phyloP scores from a whole-genome alignment of 2,113 vertebrate species.

The Speoplatyrhinus poulsoni region DNA sequence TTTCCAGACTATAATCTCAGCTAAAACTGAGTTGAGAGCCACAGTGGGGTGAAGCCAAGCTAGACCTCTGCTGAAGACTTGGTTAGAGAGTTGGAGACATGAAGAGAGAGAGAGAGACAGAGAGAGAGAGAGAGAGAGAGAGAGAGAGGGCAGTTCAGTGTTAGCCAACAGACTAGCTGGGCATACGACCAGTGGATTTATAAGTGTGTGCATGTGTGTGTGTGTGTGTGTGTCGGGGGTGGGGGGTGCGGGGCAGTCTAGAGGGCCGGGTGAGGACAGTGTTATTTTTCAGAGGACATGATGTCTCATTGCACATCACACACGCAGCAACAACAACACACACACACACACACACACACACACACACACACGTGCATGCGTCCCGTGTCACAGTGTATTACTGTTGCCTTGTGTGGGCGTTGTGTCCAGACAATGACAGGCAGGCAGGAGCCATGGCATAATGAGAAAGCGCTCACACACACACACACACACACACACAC shows the following conservation, averaged over 20 bases:
- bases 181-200: background rate
- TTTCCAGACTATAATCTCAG: no score
- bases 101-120: background rate
- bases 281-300: constrained; percentile 78
- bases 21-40: no score
- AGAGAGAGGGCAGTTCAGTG: background rate
- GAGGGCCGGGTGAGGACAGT: constrained; percentile 62
- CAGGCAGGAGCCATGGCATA: constrained; percentile 84
- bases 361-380: constrained; percentile 57
- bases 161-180: background rate
- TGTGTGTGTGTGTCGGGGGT: no score
- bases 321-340: constrained; percentile 27
- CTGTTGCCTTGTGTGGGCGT: constrained; percentile 78
- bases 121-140: constrained; percentile 13
- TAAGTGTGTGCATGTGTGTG: background rate
- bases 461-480: constrained; percentile 83
- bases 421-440: constrained; percentile 82
- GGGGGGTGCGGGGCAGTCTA: background rate
- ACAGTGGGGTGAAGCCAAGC: background rate
- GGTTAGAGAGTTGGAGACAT: no score
- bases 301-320: constrained; percentile 78
- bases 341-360: background rate
- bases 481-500: constrained; percentile 10
- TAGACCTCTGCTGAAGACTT: background rate
- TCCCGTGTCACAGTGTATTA: constrained; percentile 84